Base-by-base conservation (phyloP, 2,797 vertebrate species). In the Brachyalestes nurse region DNA sequence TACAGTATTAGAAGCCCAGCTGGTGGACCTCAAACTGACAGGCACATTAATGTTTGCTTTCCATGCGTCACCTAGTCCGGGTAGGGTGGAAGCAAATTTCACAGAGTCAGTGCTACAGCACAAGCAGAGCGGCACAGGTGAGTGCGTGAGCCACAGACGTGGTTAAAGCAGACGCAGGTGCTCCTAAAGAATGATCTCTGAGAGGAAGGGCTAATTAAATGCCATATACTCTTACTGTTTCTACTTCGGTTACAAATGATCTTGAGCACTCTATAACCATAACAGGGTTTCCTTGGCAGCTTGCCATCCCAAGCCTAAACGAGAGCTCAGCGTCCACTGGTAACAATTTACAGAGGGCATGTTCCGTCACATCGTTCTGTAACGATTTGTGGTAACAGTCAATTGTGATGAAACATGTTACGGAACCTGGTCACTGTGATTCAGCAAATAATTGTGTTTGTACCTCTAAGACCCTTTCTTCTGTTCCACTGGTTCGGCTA, bases 251-350 rank as follows among this genome's bases (percentile, higher is more conserved):
- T 75, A 25, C n/a, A 62, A 61, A 75, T 57, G 81, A 62, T 70
- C 64, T 21, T 25, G 42, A 73, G 49, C 62, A 23, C 62, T 71
- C 28, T 75, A 61, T 62, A 61, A 67, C 67, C 64, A 79, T 75
- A 80, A 79, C 80, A 78, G 28, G 73, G 70, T 72, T 75, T 71
- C 45, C n/a, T n/a, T 84, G 82, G 81, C 82, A 23, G 45, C 61
- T 60, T 69, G 78, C 79, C 84, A 83, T 73, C 69, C 19, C 21
- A 42, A 66, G 72, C 6, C 23, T 53, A 6, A 38, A 81, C 34
- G 70, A 80, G 55, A 67, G 53, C n/a, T 75, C 47, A 79, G 73
- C 47, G 64, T 58, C 25, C 10, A 40, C 2, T 49, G 21, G 28
- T 51, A 47, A 42, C 28, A 38, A 42, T 45, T 28, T 34, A 67